Evolutionary conservation across 2,797 vertebrate species (phyloP).

Genomic region (Agapornis canus): DNA sequence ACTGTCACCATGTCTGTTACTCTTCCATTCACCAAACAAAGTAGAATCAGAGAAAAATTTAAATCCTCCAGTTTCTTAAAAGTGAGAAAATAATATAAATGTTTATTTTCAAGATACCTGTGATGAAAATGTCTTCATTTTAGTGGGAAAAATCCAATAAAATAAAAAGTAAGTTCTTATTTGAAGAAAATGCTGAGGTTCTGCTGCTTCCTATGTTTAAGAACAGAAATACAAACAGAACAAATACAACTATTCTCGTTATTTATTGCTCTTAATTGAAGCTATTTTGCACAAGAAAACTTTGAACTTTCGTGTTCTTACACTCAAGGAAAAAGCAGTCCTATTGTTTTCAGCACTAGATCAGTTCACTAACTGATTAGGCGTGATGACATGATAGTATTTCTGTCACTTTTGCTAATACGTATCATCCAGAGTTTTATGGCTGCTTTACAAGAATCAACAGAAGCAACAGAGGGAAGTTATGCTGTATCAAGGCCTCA

Average conservation of each 20-base stretch:
- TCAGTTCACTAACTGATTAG: neutral
- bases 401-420: neutral
- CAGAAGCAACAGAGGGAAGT: neutral
- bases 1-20: neutral
- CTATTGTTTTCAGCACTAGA: neutral
- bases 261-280: neutral
- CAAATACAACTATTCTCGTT: neutral
- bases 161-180: neutral
- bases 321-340: fast-evolving
- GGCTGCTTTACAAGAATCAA: neutral
- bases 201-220: neutral
- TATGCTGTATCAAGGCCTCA: neutral
- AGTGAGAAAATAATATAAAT: neutral
- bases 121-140: neutral
- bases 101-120: neutral
- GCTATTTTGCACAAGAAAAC: neutral
- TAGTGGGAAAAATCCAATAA: neutral
- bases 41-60: neutral
- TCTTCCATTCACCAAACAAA: neutral
- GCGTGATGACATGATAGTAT: neutral
- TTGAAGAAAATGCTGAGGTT: neutral
- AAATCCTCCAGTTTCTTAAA: neutral
- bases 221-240: neutral
- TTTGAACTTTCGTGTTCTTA: neutral
- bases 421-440: neutral